phyloP scores from a whole-genome alignment of 2,113 vertebrate genomes.

The Leuciscus idus region DNA sequence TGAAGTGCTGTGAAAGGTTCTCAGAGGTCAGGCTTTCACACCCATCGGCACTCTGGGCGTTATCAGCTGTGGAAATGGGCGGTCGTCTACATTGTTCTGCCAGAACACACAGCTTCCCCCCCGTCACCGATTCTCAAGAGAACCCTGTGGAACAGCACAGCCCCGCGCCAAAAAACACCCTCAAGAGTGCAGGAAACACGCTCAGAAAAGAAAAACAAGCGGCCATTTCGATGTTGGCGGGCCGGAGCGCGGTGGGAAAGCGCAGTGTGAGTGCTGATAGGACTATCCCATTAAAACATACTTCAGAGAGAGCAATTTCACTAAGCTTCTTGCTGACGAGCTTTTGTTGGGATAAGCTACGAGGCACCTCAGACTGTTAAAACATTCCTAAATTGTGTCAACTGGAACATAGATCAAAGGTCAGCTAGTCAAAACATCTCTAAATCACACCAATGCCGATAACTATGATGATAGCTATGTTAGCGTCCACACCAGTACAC shows the following conservation, averaged over 20 bases:
- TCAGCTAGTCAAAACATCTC: conserved; percentile 3
- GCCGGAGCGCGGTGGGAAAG: conserved; percentile 45
- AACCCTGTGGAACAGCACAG: conserved; percentile 48
- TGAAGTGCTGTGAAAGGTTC: conserved; percentile 68
- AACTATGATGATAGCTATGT: neutral
- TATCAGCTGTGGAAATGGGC: conserved; percentile 73
- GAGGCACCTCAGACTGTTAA: conserved; percentile 21
- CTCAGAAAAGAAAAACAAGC: conserved; percentile 63
- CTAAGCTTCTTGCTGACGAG: conserved; percentile 1
- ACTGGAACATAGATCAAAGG: conserved; percentile 27
- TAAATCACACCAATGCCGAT: neutral
- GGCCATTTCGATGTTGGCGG: conserved; percentile 36
- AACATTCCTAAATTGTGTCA: conserved; percentile 35
- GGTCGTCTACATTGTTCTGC: conserved; percentile 68
- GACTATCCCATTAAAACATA: conserved; percentile 41
- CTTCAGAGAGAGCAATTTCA: neutral
- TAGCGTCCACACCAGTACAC: neutral
- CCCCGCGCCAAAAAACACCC: conserved; percentile 60
- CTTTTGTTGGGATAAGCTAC: conserved; percentile 28
- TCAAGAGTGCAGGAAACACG: conserved; percentile 63
- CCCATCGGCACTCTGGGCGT: conserved; percentile 55
- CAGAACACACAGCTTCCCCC: conserved; percentile 41
- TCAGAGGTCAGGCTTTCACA: conserved; percentile 62
- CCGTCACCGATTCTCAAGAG: conserved; percentile 37
- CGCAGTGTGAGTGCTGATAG: conserved; percentile 22